phyloP scores from a whole-genome alignment of 1,140 invertebrate species.

The Manduca sexta region DNA sequence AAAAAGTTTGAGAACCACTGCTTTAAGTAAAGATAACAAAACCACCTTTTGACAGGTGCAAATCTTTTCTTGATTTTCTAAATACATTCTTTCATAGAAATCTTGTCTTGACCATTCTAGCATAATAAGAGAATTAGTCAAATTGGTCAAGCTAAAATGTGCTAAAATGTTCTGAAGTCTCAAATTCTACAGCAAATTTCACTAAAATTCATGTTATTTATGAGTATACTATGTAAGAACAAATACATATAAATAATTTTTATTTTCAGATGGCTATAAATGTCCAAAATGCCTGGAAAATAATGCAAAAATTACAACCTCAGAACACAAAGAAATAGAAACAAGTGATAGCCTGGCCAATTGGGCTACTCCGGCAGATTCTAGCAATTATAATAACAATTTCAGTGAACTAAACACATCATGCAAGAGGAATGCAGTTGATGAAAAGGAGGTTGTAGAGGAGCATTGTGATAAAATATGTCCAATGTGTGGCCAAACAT shows the following conservation, averaged over 20 bases:
- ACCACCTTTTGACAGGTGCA: no score
- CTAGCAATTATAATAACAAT: slow-evolving; percentile 44
- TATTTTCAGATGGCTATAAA: slow-evolving; percentile 57
- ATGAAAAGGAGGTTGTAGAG: slow-evolving; percentile 21
- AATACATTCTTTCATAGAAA: no score
- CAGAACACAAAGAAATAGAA: slow-evolving; percentile 62
- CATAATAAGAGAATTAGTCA: no score
- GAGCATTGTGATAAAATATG: slow-evolving; percentile 66
- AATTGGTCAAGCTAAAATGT: no score
- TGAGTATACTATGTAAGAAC: no score
- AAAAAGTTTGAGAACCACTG: no score
- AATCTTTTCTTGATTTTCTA: no score
- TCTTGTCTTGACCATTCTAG: no score
- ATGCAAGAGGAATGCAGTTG: slow-evolving; percentile 25
- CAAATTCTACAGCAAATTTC: no score
- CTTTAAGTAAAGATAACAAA: no score
- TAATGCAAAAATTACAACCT: slow-evolving; percentile 35
- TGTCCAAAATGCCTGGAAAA: slow-evolving; percentile 51
- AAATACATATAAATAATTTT: background rate
- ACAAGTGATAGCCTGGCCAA: slow-evolving; percentile 54
- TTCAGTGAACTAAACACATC: slow-evolving; percentile 34
- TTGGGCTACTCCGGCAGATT: slow-evolving; percentile 48
- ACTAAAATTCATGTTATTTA: no score
- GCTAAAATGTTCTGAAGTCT: no score
- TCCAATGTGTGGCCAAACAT: slow-evolving; percentile 72